phyloP scores from a whole-genome alignment of 2,113 vertebrate species.

The Pseudorasbora parva region DNA sequence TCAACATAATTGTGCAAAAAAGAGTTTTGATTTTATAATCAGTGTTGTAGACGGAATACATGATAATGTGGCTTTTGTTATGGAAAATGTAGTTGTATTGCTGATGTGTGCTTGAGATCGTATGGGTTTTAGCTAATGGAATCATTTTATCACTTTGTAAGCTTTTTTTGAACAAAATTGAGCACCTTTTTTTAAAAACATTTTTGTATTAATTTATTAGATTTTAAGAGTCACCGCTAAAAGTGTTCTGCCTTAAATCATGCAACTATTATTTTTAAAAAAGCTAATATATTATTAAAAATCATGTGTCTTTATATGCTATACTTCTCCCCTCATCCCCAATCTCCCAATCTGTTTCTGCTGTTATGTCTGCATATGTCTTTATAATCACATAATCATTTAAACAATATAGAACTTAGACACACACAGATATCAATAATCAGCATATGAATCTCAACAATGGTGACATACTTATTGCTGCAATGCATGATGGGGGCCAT shows the following conservation, averaged over 20 bases:
- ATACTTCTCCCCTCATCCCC: not conserved
- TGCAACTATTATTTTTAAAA: not conserved
- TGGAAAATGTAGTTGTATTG: not conserved
- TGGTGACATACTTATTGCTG: too few relatives aligned
- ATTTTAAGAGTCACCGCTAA: not conserved
- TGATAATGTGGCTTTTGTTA: not conserved
- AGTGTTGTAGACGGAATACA: not conserved
- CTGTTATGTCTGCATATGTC: not conserved
- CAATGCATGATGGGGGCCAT: too few relatives aligned
- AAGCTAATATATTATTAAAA: slow-evolving; percentile 7
- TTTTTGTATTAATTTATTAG: not conserved
- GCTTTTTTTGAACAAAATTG: not conserved
- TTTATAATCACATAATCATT: not conserved
- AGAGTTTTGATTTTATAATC: not conserved
- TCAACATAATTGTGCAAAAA: not conserved
- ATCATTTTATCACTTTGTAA: not conserved
- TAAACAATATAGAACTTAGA: not conserved
- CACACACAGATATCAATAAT: too few relatives aligned
- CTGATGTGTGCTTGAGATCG: not conserved
- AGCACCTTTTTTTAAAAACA: slow-evolving; percentile 2
- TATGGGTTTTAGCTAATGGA: not conserved
- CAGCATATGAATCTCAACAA: too few relatives aligned
- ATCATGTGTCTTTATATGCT: not conserved
- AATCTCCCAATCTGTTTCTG: not conserved
- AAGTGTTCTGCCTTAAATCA: slow-evolving; percentile 1